These are phyloP conservation scores for Diadophis punctatus DNA, from an alignment of 2,113 vertebrate species.

Conservation along the genomic window DNA sequence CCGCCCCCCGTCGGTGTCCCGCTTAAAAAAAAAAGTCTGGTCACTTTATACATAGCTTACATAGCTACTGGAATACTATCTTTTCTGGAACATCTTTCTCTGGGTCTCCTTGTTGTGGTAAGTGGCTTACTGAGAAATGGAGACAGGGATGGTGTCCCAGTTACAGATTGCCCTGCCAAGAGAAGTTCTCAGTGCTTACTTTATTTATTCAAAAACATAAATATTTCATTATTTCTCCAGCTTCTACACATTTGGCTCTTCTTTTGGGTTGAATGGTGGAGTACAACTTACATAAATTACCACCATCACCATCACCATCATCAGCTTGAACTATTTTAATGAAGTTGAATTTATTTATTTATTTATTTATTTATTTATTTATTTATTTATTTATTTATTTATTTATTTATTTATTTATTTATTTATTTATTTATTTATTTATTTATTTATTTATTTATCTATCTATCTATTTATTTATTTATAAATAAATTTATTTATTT, in stretches of 20 bases:
- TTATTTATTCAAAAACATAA: background rate
- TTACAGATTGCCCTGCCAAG: background rate
- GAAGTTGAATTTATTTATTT: background rate
- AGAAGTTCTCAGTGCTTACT: background rate
- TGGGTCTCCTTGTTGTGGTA: background rate
- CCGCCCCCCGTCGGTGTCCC: too few species aligned
- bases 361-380: too few species aligned
- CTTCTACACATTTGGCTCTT: background rate
- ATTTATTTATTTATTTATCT: too few species aligned
- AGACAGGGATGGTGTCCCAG: background rate
- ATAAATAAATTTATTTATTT: too few species aligned
- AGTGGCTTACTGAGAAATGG: background rate
- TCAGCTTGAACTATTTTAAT: background rate
- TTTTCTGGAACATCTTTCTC: background rate
- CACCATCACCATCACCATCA: background rate
- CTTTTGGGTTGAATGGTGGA: background rate
- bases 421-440: too few species aligned
- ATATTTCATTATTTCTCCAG: background rate
- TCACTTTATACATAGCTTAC: background rate
- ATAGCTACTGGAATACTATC: background rate
- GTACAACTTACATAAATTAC: background rate
- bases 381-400: too few species aligned
- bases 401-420: too few species aligned
- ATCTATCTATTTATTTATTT: too few species aligned
- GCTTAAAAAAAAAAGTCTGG: too few species aligned